Evolutionary conservation across 1,140 invertebrate genomes (phyloP).

Genomic region (Patella vulgata): DNA sequence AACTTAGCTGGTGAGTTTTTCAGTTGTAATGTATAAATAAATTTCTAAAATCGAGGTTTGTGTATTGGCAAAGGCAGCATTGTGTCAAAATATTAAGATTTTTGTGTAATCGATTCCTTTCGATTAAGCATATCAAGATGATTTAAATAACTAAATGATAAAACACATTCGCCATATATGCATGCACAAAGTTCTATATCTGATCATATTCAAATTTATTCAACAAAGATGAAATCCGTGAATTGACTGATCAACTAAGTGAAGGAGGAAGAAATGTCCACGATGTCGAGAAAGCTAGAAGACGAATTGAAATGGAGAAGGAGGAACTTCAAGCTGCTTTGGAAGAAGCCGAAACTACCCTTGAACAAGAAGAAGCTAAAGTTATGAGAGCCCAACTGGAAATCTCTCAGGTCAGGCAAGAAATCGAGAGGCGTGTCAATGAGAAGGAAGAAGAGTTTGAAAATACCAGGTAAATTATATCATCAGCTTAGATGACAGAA

Average conservation of each 20-base stretch:
- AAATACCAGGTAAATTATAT: constrained; percentile 78
- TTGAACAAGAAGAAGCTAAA: constrained; percentile 80
- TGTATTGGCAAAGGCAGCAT: not conserved
- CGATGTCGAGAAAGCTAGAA: constrained; percentile 97
- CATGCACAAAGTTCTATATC: too few relatives aligned
- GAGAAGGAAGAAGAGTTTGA: constrained; percentile 99
- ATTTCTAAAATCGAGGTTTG: constrained; percentile 74
- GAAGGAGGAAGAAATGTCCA: constrained; percentile 92
- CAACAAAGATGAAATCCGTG: constrained; percentile 90
- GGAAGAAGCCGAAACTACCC: constrained; percentile 96
- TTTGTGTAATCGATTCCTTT: too few relatives aligned
- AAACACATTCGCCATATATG: too few relatives aligned
- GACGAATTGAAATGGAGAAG: constrained; percentile 97
- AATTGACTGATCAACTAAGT: constrained; percentile 96
- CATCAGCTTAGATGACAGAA: too few relatives aligned
- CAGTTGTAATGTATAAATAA: not conserved
- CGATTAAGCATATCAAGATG: too few relatives aligned
- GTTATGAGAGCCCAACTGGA: constrained; percentile 94
- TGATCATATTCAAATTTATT: too few relatives aligned
- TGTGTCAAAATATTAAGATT: too few relatives aligned
- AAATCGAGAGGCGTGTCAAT: constrained; percentile 95
- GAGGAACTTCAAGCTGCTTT: constrained; percentile 97
- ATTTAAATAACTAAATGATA: too few relatives aligned
- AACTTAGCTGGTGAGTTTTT: constrained; percentile 67
- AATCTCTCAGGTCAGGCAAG: constrained; percentile 94